Evolutionary conservation across 2,113 vertebrate species (phyloP), one percentile per base, ranked within the genome.

Genomic region (Sander lucioperca): DNA sequence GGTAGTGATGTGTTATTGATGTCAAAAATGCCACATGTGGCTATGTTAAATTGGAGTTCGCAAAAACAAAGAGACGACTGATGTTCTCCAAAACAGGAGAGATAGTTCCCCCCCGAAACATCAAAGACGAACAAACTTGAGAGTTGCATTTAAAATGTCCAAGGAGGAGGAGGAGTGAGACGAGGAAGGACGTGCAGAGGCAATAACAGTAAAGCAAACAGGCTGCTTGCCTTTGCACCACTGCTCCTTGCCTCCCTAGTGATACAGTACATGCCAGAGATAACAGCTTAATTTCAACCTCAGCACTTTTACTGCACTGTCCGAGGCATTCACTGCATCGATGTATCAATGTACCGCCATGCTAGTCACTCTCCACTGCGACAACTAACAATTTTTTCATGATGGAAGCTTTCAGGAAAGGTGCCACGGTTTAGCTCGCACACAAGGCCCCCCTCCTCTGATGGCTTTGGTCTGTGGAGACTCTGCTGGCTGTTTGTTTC

Each of bases 221-320:
- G 84, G 79, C 86, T 64, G 79, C 86, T 43, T 76, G 78, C 90
- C 88, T 87, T 82, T 87, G 89, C 88, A 86, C 89, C 89, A 59
- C 84, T 80, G 83, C 89, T 71, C 56, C 90, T 39, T 61, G 81
- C 92, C 88, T 89, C 82, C 85, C 90, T 43, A 63, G 91, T 88
- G 92, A 91, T 91, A 90, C 27, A 27, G 27, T 27, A 27, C 91
- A 87, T 86, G 92, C 90, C 89, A 91, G 85, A 93, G 91, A 92
- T 93, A 93, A 93, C 92, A 63, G 90, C 92, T 94, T 93, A 81
- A 92, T 92, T 93, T 88, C 91, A 90, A 83, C 91, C 92, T 93
- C 93, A 93, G 92, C 93, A 94, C 90, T 93, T 93, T 93, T 86
- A 83, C 91, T 80, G 88, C 90, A 84, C 90, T 85, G 92, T 93